phyloP scores from a whole-genome alignment of 1,140 invertebrate genomes.

The Drosophila pallidifrons region DNA sequence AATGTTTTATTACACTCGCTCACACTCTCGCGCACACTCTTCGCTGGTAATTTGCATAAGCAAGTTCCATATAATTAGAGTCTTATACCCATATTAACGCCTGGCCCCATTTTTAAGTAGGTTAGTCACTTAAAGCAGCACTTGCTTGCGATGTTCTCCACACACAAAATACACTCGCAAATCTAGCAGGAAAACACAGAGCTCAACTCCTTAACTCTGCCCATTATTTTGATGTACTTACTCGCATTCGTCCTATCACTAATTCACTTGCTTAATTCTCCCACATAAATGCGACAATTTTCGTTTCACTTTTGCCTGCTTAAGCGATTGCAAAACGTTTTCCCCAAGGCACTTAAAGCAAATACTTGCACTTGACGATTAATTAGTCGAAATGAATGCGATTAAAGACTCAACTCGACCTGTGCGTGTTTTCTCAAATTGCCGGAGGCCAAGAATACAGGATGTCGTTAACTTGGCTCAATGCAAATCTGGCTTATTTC shows the following conservation, averaged over 20 bases:
- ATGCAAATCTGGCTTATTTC: no score
- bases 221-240: no score
- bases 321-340: neutral
- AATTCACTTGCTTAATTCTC: neutral
- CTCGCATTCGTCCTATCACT: no score
- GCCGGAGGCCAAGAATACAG: neutral
- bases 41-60: conserved; percentile 49
- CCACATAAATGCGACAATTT: neutral
- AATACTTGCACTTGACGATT: neutral
- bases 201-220: neutral
- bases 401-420: neutral
- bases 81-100: conserved; percentile 22
- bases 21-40: neutral
- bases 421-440: neutral
- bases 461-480: no score
- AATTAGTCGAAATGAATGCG: neutral
- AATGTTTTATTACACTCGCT: conserved; percentile 46
- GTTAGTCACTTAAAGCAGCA: conserved; percentile 5
- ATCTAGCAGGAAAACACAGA: no score
- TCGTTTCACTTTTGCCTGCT: neutral
- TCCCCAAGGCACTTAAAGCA: neutral
- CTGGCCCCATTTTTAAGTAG: conserved; percentile 19
- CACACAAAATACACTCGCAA: neutral
- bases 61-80: conserved; percentile 53
- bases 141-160: neutral